Conservation (phyloP, 2,888 invertebrate genomes). For the Spisula subtruncata region DNA sequence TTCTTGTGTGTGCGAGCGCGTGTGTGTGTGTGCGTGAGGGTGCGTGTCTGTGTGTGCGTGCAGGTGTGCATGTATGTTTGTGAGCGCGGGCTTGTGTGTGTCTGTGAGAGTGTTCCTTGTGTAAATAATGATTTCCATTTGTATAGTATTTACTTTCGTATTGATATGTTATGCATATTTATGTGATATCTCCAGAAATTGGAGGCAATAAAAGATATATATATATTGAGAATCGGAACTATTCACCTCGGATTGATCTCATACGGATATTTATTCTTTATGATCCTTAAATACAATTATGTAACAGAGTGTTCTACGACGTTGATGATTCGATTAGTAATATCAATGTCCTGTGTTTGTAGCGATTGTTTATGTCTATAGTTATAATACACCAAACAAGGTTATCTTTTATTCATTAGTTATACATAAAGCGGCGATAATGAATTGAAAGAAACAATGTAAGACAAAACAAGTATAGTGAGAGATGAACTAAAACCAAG, state of each 20-base stretch:
- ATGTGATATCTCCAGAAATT: too few species aligned
- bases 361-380: not conserved
- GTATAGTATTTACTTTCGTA: too few species aligned
- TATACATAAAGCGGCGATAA: conserved; percentile 32
- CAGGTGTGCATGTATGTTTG: too few species aligned
- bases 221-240: not conserved
- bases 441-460: conserved; percentile 29
- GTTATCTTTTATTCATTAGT: conserved; percentile 43
- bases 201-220: too few species aligned
- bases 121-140: too few species aligned
- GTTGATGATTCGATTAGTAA: not conserved
- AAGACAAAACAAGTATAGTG: not conserved
- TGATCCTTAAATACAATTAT: not conserved
- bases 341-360: not conserved
- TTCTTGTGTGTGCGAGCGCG: too few species aligned
- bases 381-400: not conserved
- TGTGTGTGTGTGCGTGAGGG: too few species aligned
- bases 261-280: not conserved
- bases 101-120: too few species aligned
- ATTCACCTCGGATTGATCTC: not conserved
- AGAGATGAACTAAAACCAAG: not conserved
- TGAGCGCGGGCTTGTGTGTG: too few species aligned
- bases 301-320: not conserved
- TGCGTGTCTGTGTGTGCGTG: too few species aligned
- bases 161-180: too few species aligned